Percentiles rank a stretch among this genome's conserved stretches.
Conservation (phyloP, 2,888 invertebrate species). For the Drosophila infuscata region DNA sequence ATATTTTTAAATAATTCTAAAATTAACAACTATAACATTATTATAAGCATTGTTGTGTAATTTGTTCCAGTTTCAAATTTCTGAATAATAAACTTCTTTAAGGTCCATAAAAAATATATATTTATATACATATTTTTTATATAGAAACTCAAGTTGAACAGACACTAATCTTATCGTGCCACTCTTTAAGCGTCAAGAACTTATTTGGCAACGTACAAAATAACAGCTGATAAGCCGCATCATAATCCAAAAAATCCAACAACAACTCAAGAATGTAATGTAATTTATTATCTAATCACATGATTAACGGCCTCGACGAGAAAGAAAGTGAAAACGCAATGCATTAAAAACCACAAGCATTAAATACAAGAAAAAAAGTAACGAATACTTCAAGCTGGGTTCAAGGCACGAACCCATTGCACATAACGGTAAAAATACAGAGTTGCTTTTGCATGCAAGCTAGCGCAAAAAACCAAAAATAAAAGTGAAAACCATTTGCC, state of each 20-base stretch:
- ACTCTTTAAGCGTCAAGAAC: slow-evolving; percentile 16
- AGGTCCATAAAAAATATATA: slow-evolving; percentile 7
- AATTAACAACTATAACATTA: neutral
- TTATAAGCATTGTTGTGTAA: neutral
- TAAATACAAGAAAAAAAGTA: slow-evolving; percentile 19
- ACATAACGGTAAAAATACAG: slow-evolving; percentile 46
- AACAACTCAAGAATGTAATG: slow-evolving; percentile 36
- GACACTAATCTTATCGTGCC: slow-evolving; percentile 49
- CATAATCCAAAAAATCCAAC: slow-evolving; percentile 40
- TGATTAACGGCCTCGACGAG: slow-evolving; percentile 52
- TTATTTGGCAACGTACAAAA: slow-evolving; percentile 35
- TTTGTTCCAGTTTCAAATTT: neutral
- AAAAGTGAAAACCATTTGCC: slow-evolving; percentile 60
- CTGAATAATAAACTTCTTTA: slow-evolving; percentile 21
- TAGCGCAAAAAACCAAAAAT: slow-evolving; percentile 29
- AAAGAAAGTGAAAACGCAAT: slow-evolving; percentile 57
- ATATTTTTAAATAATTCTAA: neutral
- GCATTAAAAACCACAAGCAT: slow-evolving; percentile 33
- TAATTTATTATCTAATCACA: slow-evolving; percentile 66
- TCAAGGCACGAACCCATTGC: slow-evolving; percentile 55
- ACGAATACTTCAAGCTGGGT: slow-evolving; percentile 33
- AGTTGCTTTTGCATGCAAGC: slow-evolving; percentile 56
- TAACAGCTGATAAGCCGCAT: slow-evolving; percentile 52
- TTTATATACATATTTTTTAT: slow-evolving; percentile 7
- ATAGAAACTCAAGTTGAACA: slow-evolving; percentile 9